phyloP scores from a whole-genome alignment of 2,888 invertebrate species.

The Caenorhabditis sp. region DNA sequence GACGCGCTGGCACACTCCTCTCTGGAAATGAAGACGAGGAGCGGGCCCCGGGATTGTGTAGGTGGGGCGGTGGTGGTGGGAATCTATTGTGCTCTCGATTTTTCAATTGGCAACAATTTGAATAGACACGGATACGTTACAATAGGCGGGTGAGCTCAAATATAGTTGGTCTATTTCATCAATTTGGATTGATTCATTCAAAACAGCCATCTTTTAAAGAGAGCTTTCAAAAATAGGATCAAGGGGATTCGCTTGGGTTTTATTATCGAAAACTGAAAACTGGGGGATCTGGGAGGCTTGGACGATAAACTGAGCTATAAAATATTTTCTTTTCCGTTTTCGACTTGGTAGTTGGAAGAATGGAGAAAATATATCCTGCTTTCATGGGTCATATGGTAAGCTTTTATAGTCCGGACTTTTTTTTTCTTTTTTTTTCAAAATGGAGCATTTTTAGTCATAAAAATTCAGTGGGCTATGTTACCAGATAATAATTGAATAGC shows the following conservation, averaged over 20 bases:
- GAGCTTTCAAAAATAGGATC: background rate
- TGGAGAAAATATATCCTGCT: background rate
- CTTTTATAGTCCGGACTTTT: too few species aligned
- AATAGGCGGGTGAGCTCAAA: background rate
- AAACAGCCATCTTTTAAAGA: too few species aligned
- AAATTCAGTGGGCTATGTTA: background rate
- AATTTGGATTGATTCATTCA: too few species aligned
- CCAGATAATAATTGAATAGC: background rate
- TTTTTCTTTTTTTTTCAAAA: background rate
- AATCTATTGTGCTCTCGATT: slow-evolving; percentile 38
- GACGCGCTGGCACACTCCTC: background rate
- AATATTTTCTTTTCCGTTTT: too few species aligned
- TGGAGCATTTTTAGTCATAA: background rate
- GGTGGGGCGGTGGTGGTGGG: slow-evolving; percentile 33
- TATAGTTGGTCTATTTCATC: too few species aligned
- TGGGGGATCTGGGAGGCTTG: too few species aligned
- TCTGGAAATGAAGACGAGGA: slow-evolving; percentile 13
- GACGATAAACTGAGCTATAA: too few species aligned
- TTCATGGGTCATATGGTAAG: too few species aligned
- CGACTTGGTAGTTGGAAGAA: too few species aligned
- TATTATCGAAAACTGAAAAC: too few species aligned
- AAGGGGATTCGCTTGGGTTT: too few species aligned
- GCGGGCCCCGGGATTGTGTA: slow-evolving; percentile 28
- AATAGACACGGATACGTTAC: slow-evolving; percentile 29
- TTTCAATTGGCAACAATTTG: slow-evolving; percentile 53